Evolutionary conservation across 2,113 vertebrate species (phyloP), one percentile per base, ranked within the genome.

Genomic region (Aptenodytes patagonicus): DNA sequence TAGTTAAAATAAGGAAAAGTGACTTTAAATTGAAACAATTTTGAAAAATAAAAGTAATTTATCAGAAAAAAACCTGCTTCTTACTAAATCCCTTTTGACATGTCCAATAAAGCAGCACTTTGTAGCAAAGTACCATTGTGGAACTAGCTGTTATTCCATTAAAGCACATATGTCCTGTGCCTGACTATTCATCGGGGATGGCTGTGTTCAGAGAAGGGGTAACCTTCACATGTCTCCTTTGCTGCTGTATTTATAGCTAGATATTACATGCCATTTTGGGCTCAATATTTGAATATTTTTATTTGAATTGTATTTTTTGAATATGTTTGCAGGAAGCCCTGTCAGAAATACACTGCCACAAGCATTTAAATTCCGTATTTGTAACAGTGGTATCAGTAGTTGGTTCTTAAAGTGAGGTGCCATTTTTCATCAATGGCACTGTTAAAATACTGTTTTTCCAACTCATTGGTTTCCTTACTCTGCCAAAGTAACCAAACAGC

Each of bases 1-100:
- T 93, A 62, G 69, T 55, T 87, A 75, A 93, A 73, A 52, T 49
- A 91, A 32, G 32, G 44, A 88, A 72, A 93, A 87, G 36, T 46
- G 25, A 91, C 72, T 95, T 88, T 87, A 81, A 95, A 83, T 22
- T 49, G 26, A 93, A 94, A 29, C 31, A 13, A 57, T 92, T 95
- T 96, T 79, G 90, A 89, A 95, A 93, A 97, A 96, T 91, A 95
- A 97, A 94, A 83, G 49, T 89, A 81, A 92, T 91, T 95, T 96
- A 90, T 92, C 83, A 97, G 70, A 84, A 96, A 94, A 66, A 31
- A 19, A 42, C 14, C 3, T 6, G 36, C 26, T 62, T 88, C 47
- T 85, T 72, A 40, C 31, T 24, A 58, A 90, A 89, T 94, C 61
- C 15, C 7, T 94, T 75, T 78, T 40, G 49, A 19, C 6, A 34